Base-by-base conservation (phyloP, 2,113 vertebrate species). In the Plestiodon gilberti region DNA sequence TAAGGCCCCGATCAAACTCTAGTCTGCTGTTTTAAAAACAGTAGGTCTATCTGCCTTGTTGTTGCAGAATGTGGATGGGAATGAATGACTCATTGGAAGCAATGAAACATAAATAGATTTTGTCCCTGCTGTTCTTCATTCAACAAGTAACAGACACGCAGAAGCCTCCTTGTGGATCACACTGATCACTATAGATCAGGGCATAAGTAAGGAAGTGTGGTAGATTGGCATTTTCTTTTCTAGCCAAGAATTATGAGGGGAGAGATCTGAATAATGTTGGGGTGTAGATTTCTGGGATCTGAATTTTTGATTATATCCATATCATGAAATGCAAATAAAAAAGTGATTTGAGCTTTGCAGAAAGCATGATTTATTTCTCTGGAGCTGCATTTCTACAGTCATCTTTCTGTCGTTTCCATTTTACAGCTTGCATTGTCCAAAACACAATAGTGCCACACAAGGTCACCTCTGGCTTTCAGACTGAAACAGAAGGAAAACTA, bases 401-500 rank as follows among this genome's bases (percentile, higher is more conserved):
- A 25, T 61, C 25, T 61, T 33, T 10, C 57, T 13, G 22, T 43
- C 48, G 11, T 78, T 38, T 76, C 8, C 14, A 69, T 48, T 83
- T 69, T 61, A 70, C 18, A 20, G 35, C 52, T 71, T 11, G 3
- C 25, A n/a, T 14, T 78, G 76, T 62, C 67, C 43, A 76, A 76
- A 65, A 33, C 23, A 57, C 33, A 81, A 82, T 17, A 40, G 15
- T 64, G 59, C 22, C 59, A 33, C 14, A 17, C 30, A 86, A 74
- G 57, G 78, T 73, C 85, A 86, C 70, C 78, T 52, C 33, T 43
- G 74, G 1, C n/a, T 84, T 89, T 15, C 0, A 83, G 11, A 4
- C 38, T 85, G 84, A 76, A 57, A 35, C 25, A 30, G 61, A 71
- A 64, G 67, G 33, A 71, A 83, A 78, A 85, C 23, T 83, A 85